Evolutionary conservation across 2,888 invertebrate genomes (phyloP).

Genomic region (Drosophila paucipuncta): DNA sequence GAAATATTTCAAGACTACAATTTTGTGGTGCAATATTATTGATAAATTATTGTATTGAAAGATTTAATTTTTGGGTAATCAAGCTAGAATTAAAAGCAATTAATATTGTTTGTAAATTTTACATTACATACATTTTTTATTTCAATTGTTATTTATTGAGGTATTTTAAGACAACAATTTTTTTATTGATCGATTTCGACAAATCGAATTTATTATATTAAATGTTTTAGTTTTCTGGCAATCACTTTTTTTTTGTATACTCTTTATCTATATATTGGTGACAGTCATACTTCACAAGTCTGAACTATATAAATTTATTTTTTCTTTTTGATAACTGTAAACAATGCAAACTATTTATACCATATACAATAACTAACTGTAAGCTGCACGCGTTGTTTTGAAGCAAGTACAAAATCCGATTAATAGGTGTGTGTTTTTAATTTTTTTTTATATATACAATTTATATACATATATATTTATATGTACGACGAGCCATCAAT

Average conservation of each 20-base stretch:
- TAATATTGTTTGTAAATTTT: background rate
- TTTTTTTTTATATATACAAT: conserved; percentile 4
- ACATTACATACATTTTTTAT: background rate
- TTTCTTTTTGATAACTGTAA: conserved; percentile 31
- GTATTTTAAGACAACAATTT: background rate
- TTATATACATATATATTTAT: conserved; percentile 17
- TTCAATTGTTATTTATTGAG: background rate
- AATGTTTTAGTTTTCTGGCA: background rate
- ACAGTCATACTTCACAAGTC: conserved; percentile 14
- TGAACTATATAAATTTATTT: conserved; percentile 8
- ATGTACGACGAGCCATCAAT: conserved; percentile 47
- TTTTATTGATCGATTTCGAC: background rate
- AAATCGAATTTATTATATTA: background rate
- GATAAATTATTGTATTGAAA: background rate
- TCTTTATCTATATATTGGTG: conserved; percentile 23
- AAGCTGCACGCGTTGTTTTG: conserved; percentile 60
- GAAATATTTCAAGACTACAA: background rate
- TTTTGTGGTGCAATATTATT: background rate
- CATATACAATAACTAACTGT: conserved; percentile 44
- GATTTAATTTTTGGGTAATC: background rate
- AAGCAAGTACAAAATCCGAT: conserved; percentile 29
- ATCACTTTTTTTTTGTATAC: background rate
- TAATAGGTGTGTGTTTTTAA: conserved; percentile 59
- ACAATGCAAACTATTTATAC: conserved; percentile 24
- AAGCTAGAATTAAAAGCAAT: background rate